phyloP scores from a whole-genome alignment of 2,113 vertebrate species.

The Hippocampus barbouri region DNA sequence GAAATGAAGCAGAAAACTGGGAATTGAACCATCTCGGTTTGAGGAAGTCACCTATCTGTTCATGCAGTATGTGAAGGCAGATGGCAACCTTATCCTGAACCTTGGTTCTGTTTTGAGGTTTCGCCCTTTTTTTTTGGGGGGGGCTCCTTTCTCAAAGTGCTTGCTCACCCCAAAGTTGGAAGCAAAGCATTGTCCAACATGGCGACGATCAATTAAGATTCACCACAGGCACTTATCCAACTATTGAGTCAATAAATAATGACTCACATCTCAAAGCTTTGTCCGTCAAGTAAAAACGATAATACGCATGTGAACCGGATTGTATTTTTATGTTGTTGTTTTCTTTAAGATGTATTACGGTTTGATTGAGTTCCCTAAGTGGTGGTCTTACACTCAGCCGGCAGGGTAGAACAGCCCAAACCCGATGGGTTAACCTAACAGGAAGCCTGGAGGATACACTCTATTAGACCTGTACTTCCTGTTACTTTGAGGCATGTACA shows the following conservation, averaged over 20 bases:
- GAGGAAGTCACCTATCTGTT: neutral
- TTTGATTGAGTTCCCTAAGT: slow-evolving; percentile 33
- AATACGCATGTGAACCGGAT: slow-evolving; percentile 5
- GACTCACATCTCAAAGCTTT: neutral
- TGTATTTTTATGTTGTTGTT: neutral
- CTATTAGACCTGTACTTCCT: slow-evolving; percentile 75
- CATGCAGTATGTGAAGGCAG: neutral
- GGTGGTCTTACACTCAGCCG: slow-evolving; percentile 36
- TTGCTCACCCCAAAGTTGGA: neutral
- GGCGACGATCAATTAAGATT: neutral
- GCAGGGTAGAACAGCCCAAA: slow-evolving; percentile 50
- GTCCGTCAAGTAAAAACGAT: neutral
- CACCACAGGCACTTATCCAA: neutral
- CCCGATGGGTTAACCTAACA: slow-evolving; percentile 63
- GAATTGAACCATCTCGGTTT: neutral
- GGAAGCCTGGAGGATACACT: slow-evolving; percentile 75
- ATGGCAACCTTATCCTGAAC: neutral
- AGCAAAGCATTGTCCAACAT: neutral
- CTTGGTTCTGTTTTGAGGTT: neutral
- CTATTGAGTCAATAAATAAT: neutral
- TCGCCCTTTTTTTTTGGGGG: neutral
- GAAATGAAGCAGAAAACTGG: neutral
- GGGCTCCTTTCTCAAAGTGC: neutral
- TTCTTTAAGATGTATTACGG: slow-evolving; percentile 39
- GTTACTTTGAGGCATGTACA: slow-evolving; percentile 73